phyloP scores from a whole-genome alignment of 1,140 invertebrate species.

The Caenorhabditis tropicalis region DNA sequence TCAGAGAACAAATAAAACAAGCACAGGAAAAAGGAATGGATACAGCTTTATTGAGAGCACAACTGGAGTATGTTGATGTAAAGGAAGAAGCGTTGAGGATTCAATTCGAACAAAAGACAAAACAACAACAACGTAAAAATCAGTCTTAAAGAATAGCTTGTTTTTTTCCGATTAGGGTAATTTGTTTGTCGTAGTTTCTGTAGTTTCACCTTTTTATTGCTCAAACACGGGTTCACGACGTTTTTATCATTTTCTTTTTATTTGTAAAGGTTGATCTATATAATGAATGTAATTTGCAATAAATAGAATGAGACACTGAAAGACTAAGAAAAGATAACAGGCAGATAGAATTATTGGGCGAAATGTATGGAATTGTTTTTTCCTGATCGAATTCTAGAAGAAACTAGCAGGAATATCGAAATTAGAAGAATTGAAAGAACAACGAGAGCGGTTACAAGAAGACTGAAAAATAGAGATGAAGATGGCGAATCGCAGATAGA shows the following conservation, averaged over 20 bases:
- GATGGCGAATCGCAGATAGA: conserved; percentile 10
- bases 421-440: conserved; percentile 21
- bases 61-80: conserved; percentile 66
- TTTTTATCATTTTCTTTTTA: no score
- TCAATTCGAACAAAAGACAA: conserved; percentile 58
- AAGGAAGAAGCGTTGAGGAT: conserved; percentile 63
- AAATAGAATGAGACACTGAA: neutral
- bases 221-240: neutral
- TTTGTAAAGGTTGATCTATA: no score
- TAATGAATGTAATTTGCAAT: neutral
- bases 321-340: neutral
- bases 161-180: neutral
- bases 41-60: conserved; percentile 62
- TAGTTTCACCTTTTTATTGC: neutral
- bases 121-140: neutral
- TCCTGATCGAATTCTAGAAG: conserved; percentile 5
- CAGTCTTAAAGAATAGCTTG: neutral
- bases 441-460: conserved; percentile 20
- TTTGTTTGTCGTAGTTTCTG: neutral
- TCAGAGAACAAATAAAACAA: conserved; percentile 62
- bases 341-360: neutral
- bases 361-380: conserved; percentile 33
- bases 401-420: conserved; percentile 5
- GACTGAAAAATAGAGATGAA: conserved; percentile 13
- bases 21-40: conserved; percentile 56